Base-by-base conservation (phyloP, 1,140 invertebrate genomes). In the Heliconius himera region DNA sequence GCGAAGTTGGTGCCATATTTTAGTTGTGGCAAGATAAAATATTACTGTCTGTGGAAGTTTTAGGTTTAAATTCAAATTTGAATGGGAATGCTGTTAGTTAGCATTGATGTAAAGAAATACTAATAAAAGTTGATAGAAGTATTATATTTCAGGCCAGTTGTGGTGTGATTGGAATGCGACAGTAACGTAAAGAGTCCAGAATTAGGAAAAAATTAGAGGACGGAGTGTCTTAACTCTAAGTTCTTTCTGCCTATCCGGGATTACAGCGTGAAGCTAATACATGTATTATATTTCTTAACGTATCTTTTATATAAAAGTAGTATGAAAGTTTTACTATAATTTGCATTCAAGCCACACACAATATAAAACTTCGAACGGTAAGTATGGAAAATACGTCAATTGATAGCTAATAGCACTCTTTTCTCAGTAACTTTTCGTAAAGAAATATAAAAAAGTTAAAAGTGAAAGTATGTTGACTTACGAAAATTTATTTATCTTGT, bases 361-460 rank as follows among this genome's bases (percentile, higher is more conserved):
- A 54, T 54, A 54, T n/a, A 54, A 54, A 54, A 54, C 51, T 54
- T 54, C 8, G 5, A 54, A 20, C 51, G n/a, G 54, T 56, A 9
- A 56, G 71, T 56, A 56, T 56, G 20, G 54, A 20, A 56, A 56
- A 56, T 11, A 56, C 2, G 54, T 56, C 54, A 56, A 56, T 56
- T 56, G 20, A 56, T 22, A 56, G 54, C 54, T 56, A 56, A 56
- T 56, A 56, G 54, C 54, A 56, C 54, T 56, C 54, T 11, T 56
- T 56, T 4, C n/a, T 20, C 20, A 20, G 54, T 56, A 56, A 56
- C 54, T 56, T 56, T 22, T 56, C n/a, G 20, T 11, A 22, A 56
- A 56, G 20, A 56, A 56, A 56, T 56, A 56, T n/a, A 56, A 56
- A n/a, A 22, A 56, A 51, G 54, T 56, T 56, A 56, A 56, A 56